Percentiles rank a stretch among this genome's conserved stretches.
Conservation (phyloP, 2,797 vertebrate species). For the Tapera naevia region DNA sequence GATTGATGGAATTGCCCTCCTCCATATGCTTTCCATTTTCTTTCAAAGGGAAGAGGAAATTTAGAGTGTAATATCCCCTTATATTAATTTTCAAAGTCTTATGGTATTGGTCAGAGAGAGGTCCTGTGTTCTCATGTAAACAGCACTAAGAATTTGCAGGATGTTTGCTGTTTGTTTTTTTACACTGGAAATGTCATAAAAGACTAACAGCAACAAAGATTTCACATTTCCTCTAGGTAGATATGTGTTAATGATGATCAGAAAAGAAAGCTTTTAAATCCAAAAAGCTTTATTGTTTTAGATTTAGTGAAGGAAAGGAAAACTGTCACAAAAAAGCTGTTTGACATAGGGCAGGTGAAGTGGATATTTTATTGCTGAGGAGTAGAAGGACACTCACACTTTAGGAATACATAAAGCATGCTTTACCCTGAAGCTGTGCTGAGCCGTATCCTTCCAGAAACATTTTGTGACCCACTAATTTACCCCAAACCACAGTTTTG, state of each 20-base stretch:
- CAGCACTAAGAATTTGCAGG: not conserved
- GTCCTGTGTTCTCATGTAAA: not conserved
- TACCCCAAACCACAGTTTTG: constrained; percentile 38
- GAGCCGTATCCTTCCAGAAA: constrained; percentile 31
- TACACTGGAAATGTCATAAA: not conserved
- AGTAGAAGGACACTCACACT: not conserved
- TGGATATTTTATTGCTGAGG: not conserved
- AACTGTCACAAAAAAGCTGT: not conserved
- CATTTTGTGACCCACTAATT: constrained; percentile 20
- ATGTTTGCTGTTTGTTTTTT: not conserved
- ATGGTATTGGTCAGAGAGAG: not conserved
- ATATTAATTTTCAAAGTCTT: not conserved
- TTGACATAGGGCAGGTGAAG: not conserved
- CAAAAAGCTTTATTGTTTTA: not conserved
- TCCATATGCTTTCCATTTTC: not conserved
- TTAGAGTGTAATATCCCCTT: not conserved
- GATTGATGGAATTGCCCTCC: not conserved
- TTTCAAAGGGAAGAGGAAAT: not conserved
- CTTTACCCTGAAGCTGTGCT: not conserved
- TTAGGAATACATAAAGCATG: not conserved
- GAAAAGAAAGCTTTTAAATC: not conserved
- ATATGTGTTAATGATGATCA: not conserved
- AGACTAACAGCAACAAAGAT: not conserved
- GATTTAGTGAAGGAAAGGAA: not conserved
- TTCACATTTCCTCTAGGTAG: not conserved